Percentiles rank a stretch among this genome's conserved stretches.
phyloP scores from a whole-genome alignment of 2,797 vertebrate species.

The Menidia menidia region DNA sequence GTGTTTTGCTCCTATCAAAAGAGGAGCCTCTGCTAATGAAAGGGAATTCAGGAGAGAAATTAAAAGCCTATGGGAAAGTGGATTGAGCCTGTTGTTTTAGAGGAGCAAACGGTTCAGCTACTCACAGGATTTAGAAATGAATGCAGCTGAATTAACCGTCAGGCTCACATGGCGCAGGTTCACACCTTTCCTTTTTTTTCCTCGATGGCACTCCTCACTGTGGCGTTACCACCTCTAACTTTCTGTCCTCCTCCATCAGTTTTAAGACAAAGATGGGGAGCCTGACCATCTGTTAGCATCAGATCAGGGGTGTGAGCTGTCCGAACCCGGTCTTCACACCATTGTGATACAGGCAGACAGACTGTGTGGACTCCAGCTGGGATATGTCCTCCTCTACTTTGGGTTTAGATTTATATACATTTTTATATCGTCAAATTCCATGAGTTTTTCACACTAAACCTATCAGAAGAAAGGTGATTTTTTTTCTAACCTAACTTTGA shows the following conservation, averaged over 20 bases:
- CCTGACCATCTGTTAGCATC: constrained; percentile 66
- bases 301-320: constrained; percentile 60
- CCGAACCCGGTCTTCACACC: constrained; percentile 35
- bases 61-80: constrained; percentile 68
- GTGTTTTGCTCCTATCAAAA: constrained; percentile 66
- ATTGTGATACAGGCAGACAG: constrained; percentile 9
- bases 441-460: too few species aligned
- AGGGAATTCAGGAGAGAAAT: constrained; percentile 56
- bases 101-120: constrained; percentile 30
- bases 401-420: background rate
- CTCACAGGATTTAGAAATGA: constrained; percentile 51
- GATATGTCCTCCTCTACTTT: constrained; percentile 13
- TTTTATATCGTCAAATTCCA: too few species aligned
- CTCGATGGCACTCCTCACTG: constrained; percentile 40
- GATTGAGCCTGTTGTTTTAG: constrained; percentile 54
- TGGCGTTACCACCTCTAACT: constrained; percentile 28
- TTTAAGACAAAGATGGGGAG: constrained; percentile 42
- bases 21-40: constrained; percentile 48
- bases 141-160: constrained; percentile 52
- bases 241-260: constrained; percentile 11
- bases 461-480: too few species aligned
- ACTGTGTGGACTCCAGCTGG: constrained; percentile 12
- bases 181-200: constrained; percentile 37
- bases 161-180: constrained; percentile 41
- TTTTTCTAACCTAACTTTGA: too few species aligned